phyloP scores from a whole-genome alignment of 2,888 invertebrate species.

The Lasioglossum leucozonium region DNA sequence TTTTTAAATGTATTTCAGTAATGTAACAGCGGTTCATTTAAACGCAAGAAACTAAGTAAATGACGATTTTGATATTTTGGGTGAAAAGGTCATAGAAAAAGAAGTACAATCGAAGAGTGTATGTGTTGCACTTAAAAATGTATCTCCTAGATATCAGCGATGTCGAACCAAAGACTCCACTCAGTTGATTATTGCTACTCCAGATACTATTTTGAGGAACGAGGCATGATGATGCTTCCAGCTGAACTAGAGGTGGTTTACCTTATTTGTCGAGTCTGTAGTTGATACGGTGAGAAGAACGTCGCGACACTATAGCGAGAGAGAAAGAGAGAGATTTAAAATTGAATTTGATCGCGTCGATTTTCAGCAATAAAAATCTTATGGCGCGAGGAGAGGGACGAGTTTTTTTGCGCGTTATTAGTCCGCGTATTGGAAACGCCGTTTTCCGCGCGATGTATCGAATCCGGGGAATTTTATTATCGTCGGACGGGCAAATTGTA shows the following conservation, averaged over 20 bases:
- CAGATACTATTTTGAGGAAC: too few species aligned
- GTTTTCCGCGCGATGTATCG: conserved; percentile 24
- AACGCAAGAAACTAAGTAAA: too few species aligned
- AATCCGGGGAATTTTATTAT: conserved; percentile 53
- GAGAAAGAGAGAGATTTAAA: neutral
- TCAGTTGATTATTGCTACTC: too few species aligned
- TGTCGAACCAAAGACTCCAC: too few species aligned
- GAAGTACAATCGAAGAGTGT: too few species aligned
- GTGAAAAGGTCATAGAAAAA: too few species aligned
- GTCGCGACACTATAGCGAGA: neutral
- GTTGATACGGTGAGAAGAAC: neutral
- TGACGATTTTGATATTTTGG: too few species aligned
- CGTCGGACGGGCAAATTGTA: conserved; percentile 32
- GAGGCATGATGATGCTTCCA: too few species aligned
- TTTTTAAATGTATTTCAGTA: too few species aligned
- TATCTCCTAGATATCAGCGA: too few species aligned
- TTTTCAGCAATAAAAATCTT: conserved; percentile 7
- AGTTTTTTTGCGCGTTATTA: conserved; percentile 44
- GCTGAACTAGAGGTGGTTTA: neutral
- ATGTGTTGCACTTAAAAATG: too few species aligned
- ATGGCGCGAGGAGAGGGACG: neutral
- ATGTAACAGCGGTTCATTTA: too few species aligned
- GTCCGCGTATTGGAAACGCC: conserved; percentile 13
- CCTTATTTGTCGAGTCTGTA: neutral
- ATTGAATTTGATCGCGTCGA: neutral